A percentile compares a stretch with the other conserved stretches of the same genome.
Evolutionary conservation across 2,797 vertebrate species (phyloP).

Genomic region (Lagocephalus sceleratus): DNA sequence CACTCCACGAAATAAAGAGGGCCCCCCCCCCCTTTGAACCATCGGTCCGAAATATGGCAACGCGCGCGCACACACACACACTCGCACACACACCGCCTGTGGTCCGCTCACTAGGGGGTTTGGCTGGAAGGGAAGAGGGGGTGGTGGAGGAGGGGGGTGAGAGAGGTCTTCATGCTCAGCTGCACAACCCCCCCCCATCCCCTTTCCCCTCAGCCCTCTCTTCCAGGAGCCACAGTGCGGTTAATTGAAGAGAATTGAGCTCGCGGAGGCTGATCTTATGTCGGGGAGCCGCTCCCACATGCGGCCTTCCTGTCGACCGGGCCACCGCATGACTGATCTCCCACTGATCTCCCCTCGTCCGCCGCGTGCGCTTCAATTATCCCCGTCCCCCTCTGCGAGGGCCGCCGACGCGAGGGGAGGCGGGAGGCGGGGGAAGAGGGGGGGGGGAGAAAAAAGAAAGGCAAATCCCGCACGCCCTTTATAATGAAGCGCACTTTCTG

Average conservation of each 20-base stretch:
- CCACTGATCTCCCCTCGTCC: constrained; percentile 25
- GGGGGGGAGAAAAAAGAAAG: too few species aligned
- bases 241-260: constrained; percentile 79
- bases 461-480: too few species aligned
- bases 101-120: constrained; percentile 60
- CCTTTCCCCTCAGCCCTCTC: constrained; percentile 10
- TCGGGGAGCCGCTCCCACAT: constrained; percentile 20
- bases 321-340: constrained; percentile 23
- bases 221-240: constrained; percentile 66
- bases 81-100: constrained; percentile 52
- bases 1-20: constrained; percentile 76
- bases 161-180: constrained; percentile 60
- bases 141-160: not conserved
- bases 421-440: not conserved
- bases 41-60: constrained; percentile 67
- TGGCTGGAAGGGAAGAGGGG: constrained; percentile 42
- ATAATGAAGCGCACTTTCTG: not conserved
- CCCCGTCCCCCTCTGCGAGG: constrained; percentile 1
- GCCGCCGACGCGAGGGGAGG: not conserved
- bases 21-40: constrained; percentile 67
- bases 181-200: constrained; percentile 43
- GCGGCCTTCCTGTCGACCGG: constrained; percentile 4
- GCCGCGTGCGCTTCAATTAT: constrained; percentile 27
- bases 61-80: constrained; percentile 48
- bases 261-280: constrained; percentile 53